These are phyloP conservation scores for Apogon talboti DNA, from an alignment of 2,797 vertebrate genomes.

Conservation along the genomic window DNA sequence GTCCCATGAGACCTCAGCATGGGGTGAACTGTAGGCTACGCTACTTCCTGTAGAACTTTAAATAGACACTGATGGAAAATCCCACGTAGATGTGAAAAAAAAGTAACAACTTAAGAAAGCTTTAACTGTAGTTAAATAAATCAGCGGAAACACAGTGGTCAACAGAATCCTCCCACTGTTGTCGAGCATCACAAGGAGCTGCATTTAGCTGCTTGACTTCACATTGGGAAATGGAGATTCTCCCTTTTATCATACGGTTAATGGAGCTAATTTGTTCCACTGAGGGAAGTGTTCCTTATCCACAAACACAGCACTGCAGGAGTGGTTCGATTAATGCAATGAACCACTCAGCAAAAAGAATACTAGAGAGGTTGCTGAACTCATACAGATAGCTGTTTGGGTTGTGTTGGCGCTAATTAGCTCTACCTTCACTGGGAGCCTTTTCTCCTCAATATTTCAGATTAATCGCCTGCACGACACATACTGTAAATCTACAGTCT, in stretches of 20 bases:
- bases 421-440: conserved; percentile 44
- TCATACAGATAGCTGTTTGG: conserved; percentile 49
- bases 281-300: conserved; percentile 70
- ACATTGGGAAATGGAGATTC: conserved; percentile 62
- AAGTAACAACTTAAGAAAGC: conserved; percentile 12
- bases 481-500: conserved; percentile 45
- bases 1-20: conserved; percentile 51
- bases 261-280: conserved; percentile 81
- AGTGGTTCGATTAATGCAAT: conserved; percentile 68
- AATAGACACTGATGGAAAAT: conserved; percentile 74
- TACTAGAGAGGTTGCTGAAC: conserved; percentile 59
- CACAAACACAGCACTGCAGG: conserved; percentile 69
- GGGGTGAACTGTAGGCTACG: conserved; percentile 59
- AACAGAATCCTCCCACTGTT: conserved; percentile 36
- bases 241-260: conserved; percentile 70
- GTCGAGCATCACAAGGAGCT: conserved; percentile 33
- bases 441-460: conserved; percentile 56
- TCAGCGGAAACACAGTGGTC: conserved; percentile 35
- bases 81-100: conserved; percentile 26
- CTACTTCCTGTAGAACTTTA: conserved; percentile 71
- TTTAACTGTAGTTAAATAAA: conserved; percentile 40
- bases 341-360: conserved; percentile 64
- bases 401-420: conserved; percentile 67
- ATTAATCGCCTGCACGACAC: conserved; percentile 51
- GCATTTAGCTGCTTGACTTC: conserved; percentile 60